Evolutionary conservation across 2,113 vertebrate genomes (phyloP).

Genomic region (Vulpes ferrilata): DNA sequence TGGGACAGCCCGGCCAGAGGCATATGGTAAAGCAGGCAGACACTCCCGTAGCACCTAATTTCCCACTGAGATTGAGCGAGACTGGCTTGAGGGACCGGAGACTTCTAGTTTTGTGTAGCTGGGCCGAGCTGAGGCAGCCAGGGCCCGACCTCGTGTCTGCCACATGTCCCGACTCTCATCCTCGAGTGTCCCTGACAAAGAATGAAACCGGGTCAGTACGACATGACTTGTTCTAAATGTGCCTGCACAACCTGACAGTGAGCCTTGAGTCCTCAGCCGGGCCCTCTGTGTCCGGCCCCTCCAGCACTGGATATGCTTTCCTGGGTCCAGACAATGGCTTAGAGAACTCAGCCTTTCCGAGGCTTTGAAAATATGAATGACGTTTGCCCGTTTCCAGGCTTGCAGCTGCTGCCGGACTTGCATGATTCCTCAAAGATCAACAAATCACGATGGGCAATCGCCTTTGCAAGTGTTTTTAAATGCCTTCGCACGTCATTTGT

Average conservation of each 20-base stretch:
- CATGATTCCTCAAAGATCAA: neutral
- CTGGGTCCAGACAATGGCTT: neutral
- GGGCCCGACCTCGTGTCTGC: neutral
- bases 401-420: neutral
- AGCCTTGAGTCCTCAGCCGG: neutral
- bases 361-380: conserved; percentile 46
- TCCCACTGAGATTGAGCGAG: neutral
- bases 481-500: neutral
- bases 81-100: neutral
- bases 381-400: neutral
- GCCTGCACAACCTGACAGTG: neutral
- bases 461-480: conserved; percentile 36
- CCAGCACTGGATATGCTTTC: neutral
- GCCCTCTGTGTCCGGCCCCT: neutral
- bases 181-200: neutral
- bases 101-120: neutral
- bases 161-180: neutral
- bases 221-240: neutral
- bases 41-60: neutral
- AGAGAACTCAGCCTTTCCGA: neutral
- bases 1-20: neutral
- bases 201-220: conserved; percentile 54
- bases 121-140: neutral
- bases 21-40: neutral
- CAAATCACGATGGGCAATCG: neutral